These are phyloP conservation scores for Enchytraeus crypticus DNA, from an alignment of 2,888 invertebrate species.

Conservation along the genomic window DNA sequence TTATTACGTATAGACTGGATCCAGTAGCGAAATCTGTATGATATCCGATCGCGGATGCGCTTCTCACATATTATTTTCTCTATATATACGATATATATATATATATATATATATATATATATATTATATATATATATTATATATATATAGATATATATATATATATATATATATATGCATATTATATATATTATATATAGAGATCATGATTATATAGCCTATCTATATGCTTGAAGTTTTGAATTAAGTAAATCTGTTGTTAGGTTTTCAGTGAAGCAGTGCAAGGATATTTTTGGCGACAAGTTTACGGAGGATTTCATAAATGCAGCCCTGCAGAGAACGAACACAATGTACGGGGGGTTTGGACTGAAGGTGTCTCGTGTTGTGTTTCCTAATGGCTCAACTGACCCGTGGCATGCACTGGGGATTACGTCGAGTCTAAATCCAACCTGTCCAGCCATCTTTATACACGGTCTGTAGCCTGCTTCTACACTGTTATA, in stretches of 20 bases:
- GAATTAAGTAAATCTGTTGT: too few relatives aligned
- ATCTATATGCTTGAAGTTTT: background rate
- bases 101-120: slow-evolving; percentile 9
- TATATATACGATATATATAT: too few relatives aligned
- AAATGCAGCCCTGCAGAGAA: slow-evolving; percentile 58
- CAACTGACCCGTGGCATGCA: slow-evolving; percentile 63
- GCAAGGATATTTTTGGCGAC: slow-evolving; percentile 69
- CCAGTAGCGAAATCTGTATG: too few relatives aligned
- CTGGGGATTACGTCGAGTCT: slow-evolving; percentile 48
- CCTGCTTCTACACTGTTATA: too few relatives aligned
- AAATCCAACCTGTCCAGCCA: slow-evolving; percentile 42
- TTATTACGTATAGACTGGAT: too few relatives aligned
- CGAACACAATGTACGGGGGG: slow-evolving; percentile 69
- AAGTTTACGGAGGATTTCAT: slow-evolving; percentile 58
- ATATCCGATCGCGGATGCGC: too few relatives aligned
- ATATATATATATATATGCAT: too few relatives aligned
- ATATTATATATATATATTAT: background rate
- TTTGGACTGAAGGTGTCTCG: slow-evolving; percentile 59
- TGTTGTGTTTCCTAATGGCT: slow-evolving; percentile 77
- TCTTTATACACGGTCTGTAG: slow-evolving; percentile 48
- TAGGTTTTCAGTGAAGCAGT: slow-evolving; percentile 66
- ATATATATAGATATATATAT: too few relatives aligned
- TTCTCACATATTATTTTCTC: too few relatives aligned
- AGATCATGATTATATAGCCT: background rate
- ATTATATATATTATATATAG: background rate